Base-by-base conservation (phyloP, 2,888 invertebrate genomes). In the Acleris sparsana region DNA sequence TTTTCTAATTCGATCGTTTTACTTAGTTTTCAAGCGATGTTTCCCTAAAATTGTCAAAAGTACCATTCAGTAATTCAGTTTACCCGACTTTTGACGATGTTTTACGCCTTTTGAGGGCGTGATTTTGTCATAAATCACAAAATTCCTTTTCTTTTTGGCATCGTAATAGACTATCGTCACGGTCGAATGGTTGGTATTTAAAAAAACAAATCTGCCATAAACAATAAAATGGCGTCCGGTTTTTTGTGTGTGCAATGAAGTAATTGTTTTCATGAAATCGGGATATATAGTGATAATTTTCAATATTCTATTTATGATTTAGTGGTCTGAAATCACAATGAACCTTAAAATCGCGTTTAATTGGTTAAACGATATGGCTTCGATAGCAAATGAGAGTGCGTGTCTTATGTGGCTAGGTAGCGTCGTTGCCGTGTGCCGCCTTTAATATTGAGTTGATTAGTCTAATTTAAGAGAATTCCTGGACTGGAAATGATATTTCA, bases 161-260 rank as follows among this genome's bases (percentile, higher is more conserved):
- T 46, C 39, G 33, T 52, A 66, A 65, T 39, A 61, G 51, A 62
- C 53, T 57, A 53, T 66, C 61, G 57, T 62, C 66, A 66, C 52
- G 52, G 56, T 57, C 53, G 66, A 62, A 66, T 63, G 55, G 56
- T 46, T 55, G 53, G 59, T 64, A 68, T 68, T 65, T 1, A 53
- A 78, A 81, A 80, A 78, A 72, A 59, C n/a, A 74, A 80, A 77
- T 75, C 75, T 66, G 74, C 88, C 92, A 93, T 90, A 93, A 89
- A 90, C 86, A 93, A 90, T 86, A 93, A 93, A 91, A 93, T 93
- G 93, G 93, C 93, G 91, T 87, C 81, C 82, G 83, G 87, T 89
- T 92, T 92, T 90, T 92, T 89, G 92, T 92, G 92, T 92, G 92
- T 92, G 92, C 85, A 85, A 86, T 87, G 80, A 85, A 89, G 84